Base-by-base conservation (phyloP, 2,888 invertebrate species). In the Siphonodentalium dalli region DNA sequence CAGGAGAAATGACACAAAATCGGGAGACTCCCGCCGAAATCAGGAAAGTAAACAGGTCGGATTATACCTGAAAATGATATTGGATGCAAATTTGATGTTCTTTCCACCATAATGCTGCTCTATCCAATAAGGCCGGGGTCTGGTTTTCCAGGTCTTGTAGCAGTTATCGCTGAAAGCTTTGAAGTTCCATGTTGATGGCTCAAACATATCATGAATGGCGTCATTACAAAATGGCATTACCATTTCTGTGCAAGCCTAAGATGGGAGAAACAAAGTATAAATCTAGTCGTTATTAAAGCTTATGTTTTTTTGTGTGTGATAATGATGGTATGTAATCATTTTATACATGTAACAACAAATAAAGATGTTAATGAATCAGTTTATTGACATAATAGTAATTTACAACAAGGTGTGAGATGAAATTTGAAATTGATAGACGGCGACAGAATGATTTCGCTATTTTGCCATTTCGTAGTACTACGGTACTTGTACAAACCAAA, bases 191-290 rank as follows among this genome's bases (percentile, higher is more conserved):
- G 85, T 74, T 0, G 73, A 60, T 1, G 87, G 86, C 72, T 90
- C 90, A 78, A 94, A 95, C 90, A 98, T 93, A 73, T 92, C 93
- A 9, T 86, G 84, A 1, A 84, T 81, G 34, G 89, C 91, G 63
- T 87, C 87, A 8, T 87, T 84, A 80, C 97, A 97, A 85, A 91
- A 88, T 0, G 97, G 97, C 92, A 96, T 94, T 55, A 95, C 89
- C 91, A 98, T 94, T 83, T 99, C 97, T 23, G 94, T 93, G 77
- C 98, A 98, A 0, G 90, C 86, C 89, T 93, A 84, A 1, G 52
- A 31, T 34, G 39, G n/a, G 44, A 26, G 23, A 13, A 20, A 18
- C n/a, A 21, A 23, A 9, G n/a, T 8, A 31, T 29, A 1, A 18
- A 33, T 4, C 3, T 33, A 33, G n/a, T n/a, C 31, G 11, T 31